These are phyloP conservation scores for Ranitomeya imitator DNA, from an alignment of 2,113 vertebrate species.

Conservation along the genomic window DNA sequence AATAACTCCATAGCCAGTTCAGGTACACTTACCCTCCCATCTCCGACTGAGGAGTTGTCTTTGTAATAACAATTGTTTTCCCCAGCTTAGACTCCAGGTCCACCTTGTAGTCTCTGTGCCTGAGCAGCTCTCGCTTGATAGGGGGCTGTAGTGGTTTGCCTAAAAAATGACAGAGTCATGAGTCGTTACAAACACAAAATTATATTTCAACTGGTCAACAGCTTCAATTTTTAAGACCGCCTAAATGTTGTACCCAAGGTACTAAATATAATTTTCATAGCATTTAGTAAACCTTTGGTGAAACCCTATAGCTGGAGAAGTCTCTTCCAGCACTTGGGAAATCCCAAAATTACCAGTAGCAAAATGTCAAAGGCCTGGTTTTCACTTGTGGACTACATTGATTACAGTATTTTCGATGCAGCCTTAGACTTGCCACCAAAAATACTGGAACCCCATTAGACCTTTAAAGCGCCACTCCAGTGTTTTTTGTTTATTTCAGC, in stretches of 20 bases:
- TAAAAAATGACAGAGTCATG: conserved; percentile 62
- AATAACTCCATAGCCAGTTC: neutral
- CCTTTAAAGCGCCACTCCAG: too few relatives aligned
- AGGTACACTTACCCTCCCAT: conserved; percentile 87
- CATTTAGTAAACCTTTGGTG: neutral
- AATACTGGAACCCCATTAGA: too few relatives aligned
- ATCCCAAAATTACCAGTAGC: too few relatives aligned
- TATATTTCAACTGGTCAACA: neutral
- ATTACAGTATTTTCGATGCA: too few relatives aligned
- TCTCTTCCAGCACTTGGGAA: too few relatives aligned
- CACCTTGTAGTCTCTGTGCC: conserved; percentile 98
- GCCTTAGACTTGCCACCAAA: too few relatives aligned
- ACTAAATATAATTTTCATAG: neutral
- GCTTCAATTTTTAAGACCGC: neutral
- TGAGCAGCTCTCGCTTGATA: conserved; percentile 91
- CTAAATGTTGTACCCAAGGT: neutral
- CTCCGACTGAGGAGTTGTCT: conserved; percentile 96
- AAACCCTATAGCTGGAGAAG: too few relatives aligned
- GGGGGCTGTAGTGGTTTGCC: conserved; percentile 84
- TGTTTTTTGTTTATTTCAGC: too few relatives aligned
- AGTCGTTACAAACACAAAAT: neutral
- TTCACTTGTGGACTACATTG: too few relatives aligned
- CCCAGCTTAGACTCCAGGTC: conserved; percentile 98
- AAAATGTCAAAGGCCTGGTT: too few relatives aligned
- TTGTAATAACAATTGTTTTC: conserved; percentile 97